phyloP scores from a whole-genome alignment of 2,888 invertebrate genomes.

The Acanthosepion pharaonis region DNA sequence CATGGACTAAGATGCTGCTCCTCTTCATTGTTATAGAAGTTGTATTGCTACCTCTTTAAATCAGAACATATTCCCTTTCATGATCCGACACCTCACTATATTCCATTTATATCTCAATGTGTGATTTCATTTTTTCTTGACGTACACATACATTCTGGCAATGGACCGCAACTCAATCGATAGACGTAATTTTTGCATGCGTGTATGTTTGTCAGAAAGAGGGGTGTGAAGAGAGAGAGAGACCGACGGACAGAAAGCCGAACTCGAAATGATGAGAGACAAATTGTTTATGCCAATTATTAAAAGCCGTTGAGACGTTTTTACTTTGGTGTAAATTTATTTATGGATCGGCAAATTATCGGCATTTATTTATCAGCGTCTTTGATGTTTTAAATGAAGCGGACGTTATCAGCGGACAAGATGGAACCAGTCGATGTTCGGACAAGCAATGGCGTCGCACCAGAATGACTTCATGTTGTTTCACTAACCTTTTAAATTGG shows the following conservation, averaged over 20 bases:
- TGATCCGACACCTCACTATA: too few species aligned
- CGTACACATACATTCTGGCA: too few species aligned
- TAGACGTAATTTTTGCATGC: too few species aligned
- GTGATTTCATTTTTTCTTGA: too few species aligned
- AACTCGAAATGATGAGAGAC: neutral
- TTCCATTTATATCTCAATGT: too few species aligned
- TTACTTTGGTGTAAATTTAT: neutral
- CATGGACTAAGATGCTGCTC: too few species aligned
- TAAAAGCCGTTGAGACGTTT: neutral
- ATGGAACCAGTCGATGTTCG: neutral
- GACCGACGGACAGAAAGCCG: neutral
- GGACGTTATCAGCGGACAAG: neutral
- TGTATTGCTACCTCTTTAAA: too few species aligned
- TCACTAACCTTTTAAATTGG: neutral
- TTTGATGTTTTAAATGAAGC: conserved; percentile 9
- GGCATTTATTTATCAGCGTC: neutral
- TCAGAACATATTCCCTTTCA: too few species aligned
- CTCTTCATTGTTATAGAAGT: too few species aligned
- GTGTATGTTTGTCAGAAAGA: too few species aligned
- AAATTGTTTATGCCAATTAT: neutral
- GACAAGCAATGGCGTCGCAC: conserved; percentile 33
- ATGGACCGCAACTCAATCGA: too few species aligned
- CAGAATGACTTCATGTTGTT: neutral
- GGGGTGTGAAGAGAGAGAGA: too few species aligned
- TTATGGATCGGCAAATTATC: neutral